Base-by-base conservation (phyloP, 2,113 vertebrate genomes). In the Apus apus region DNA sequence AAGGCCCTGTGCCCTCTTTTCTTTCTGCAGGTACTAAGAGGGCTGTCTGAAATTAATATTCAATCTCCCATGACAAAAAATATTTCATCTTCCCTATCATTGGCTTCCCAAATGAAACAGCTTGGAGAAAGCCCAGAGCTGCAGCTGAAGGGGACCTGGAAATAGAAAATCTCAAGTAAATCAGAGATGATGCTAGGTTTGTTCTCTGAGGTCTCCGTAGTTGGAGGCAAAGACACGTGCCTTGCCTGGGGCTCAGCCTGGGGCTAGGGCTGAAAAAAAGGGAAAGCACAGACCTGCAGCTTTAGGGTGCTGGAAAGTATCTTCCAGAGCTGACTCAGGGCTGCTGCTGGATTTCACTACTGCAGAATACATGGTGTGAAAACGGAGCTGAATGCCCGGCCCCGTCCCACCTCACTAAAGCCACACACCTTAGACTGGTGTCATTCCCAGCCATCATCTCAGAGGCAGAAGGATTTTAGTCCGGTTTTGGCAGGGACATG, bases 151-250 rank as follows among this genome's bases (percentile, higher is more conserved):
- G 9, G 50, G 23, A 85, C 21, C 29, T 79, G 57, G 20, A 91
- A 64, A 72, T 51, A 10, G 38, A 38, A 65, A 78, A 78, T 72
- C 36, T 27, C 3, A 6, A 19, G 22, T 56, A 53, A 75, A 73
- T 36, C 20, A 38, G 16, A 30, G 36, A 40, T 72, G 66, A 30
- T 43, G 43, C 8, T 36, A 8, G 30, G 26, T 57, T 78, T 89
- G 56, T 45, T n/a, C 38, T 74, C 22, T 6, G 19, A 60, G 57
- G 57, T 19, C 7, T 78, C 81, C 74, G n/a, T 36, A 38, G 40
- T 9, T 2, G 2, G 26, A 75, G 38, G 57, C 1, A 18, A 92
- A 58, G 46, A 14, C 0, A 1, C 1, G 1, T 84, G 32, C 29
- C 43, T 48, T 67, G 61, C 61, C 29, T 13, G 36, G 30, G 15